Evolutionary conservation across 2,113 vertebrate species (phyloP).

Genomic region (Eulemur rufifrons): DNA sequence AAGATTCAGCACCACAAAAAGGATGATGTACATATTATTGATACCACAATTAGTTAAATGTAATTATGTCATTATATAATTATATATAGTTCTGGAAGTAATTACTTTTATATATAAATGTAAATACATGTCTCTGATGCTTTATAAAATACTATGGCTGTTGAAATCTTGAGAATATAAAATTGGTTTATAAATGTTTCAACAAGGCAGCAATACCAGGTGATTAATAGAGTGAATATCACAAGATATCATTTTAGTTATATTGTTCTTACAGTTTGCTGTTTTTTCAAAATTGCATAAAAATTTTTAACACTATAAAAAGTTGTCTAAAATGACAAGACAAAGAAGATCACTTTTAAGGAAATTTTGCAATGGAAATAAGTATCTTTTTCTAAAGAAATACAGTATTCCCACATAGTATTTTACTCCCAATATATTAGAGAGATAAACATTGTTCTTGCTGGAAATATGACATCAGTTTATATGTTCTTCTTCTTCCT

Average conservation of each 20-base stretch:
- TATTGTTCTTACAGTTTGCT: background rate
- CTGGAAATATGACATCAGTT: background rate
- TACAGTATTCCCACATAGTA: background rate
- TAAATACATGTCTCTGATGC: background rate
- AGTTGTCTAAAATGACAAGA: background rate
- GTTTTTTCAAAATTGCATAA: background rate
- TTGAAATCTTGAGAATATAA: constrained; percentile 24
- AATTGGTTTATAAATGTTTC: background rate
- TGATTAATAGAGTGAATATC: background rate
- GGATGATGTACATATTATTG: background rate
- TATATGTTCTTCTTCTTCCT: background rate
- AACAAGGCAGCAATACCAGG: background rate
- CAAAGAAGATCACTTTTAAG: background rate
- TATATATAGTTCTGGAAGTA: background rate
- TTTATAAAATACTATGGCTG: background rate
- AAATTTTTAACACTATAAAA: background rate
- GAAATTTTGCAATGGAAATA: background rate
- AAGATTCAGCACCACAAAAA: background rate
- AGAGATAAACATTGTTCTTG: background rate
- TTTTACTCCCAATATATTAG: background rate
- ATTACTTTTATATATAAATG: background rate
- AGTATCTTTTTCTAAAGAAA: background rate
- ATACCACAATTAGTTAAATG: background rate
- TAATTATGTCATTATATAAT: background rate
- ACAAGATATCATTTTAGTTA: background rate